phyloP scores from a whole-genome alignment of 1,140 invertebrate genomes.

The Heliconius melpomene region DNA sequence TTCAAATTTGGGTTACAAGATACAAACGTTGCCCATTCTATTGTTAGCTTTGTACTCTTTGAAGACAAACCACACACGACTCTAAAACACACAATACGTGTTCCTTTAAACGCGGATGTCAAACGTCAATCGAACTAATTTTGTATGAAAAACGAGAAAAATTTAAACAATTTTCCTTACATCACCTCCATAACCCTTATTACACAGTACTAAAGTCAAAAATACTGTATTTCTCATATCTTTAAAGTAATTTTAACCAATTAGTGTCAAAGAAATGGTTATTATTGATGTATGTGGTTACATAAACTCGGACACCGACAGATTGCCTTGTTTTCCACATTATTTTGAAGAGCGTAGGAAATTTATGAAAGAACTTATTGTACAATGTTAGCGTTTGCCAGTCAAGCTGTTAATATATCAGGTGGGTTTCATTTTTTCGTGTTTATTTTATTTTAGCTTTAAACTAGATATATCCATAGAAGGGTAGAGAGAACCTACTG shows the following conservation, averaged over 20 bases:
- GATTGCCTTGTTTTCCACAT: constrained; percentile 45
- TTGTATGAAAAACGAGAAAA: constrained; percentile 47
- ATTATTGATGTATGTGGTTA: constrained; percentile 62
- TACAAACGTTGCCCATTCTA: constrained; percentile 44
- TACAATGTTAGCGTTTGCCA: constrained; percentile 51
- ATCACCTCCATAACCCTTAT: background rate
- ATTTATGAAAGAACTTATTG: constrained; percentile 47
- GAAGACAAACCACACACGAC: constrained; percentile 57
- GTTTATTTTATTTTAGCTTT: background rate
- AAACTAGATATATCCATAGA: background rate
- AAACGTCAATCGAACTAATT: constrained; percentile 59
- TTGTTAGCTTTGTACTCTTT: constrained; percentile 52
- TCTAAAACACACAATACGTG: constrained; percentile 56
- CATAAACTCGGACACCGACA: constrained; percentile 47
- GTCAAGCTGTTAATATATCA: constrained; percentile 48
- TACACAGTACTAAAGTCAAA: background rate
- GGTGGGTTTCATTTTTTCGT: background rate
- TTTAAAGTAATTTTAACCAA: background rate
- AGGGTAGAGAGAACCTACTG: too few species aligned
- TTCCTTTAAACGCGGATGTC: constrained; percentile 54
- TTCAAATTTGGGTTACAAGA: constrained; percentile 45
- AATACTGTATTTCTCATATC: background rate
- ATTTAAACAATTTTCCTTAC: background rate
- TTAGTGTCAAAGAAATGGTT: constrained; percentile 46
- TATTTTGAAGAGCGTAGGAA: constrained; percentile 52